Conservation (phyloP, 2,797 vertebrate species). For the Myoxocephalus aenaeus region DNA sequence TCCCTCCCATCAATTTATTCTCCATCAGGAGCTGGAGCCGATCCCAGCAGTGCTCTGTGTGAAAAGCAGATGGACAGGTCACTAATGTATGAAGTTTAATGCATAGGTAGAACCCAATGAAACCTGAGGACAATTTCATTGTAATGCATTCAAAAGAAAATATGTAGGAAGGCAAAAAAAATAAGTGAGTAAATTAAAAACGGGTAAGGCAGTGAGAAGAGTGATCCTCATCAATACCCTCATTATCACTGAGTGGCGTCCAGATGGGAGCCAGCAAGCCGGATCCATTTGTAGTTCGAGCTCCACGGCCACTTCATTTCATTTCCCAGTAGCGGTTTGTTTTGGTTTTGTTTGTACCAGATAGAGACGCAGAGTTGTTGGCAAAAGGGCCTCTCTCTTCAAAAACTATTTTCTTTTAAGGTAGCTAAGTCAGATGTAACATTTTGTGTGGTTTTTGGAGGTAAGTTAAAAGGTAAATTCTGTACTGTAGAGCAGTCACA, state of each 20-base stretch:
- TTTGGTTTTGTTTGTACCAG: slow-evolving; percentile 38
- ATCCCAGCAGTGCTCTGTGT: slow-evolving; percentile 15
- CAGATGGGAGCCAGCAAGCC: slow-evolving; percentile 44
- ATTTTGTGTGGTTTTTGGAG: slow-evolving; percentile 1
- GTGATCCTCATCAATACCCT: slow-evolving; percentile 19
- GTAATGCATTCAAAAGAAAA: neutral
- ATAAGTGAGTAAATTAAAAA: neutral
- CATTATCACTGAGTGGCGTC: slow-evolving; percentile 31
- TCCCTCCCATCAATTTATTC: neutral
- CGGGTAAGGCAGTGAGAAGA: slow-evolving; percentile 2
- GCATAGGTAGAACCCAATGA: neutral
- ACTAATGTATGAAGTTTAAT: neutral
- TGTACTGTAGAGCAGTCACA: slow-evolving; percentile 12
- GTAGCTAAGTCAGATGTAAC: slow-evolving; percentile 31
- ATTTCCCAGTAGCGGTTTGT: slow-evolving; percentile 37
- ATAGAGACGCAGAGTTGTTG: neutral
- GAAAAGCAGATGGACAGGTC: slow-evolving; percentile 13
- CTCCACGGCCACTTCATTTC: slow-evolving; percentile 47
- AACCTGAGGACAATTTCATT: neutral
- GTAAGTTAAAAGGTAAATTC: slow-evolving; percentile 22
- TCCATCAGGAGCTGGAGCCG: neutral
- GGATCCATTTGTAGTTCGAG: slow-evolving; percentile 48
- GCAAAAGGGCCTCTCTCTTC: slow-evolving; percentile 10
- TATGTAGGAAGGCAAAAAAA: neutral
- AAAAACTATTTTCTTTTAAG: slow-evolving; percentile 33